Evolutionary conservation across 2,888 invertebrate genomes (phyloP), one percentile per base, ranked within the genome.

Genomic region (Xylota sylvarum): DNA sequence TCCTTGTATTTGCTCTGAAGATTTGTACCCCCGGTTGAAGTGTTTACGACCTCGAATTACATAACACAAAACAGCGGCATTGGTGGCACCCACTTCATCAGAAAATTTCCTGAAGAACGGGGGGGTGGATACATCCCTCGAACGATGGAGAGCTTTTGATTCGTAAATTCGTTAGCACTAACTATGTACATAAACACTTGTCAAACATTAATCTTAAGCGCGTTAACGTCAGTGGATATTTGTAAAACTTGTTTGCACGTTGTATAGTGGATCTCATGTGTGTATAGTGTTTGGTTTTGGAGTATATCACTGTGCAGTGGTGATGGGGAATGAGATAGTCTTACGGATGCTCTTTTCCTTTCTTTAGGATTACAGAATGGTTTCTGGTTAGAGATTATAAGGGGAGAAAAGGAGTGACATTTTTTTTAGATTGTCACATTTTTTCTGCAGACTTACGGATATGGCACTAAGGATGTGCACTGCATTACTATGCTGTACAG

Each of bases 141-240:
- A 46, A 58, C 37, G 56, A 58, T 80, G 58, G 35, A 55, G 43
- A 74, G 67, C 78, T 84, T 79, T 67, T 78, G 73, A 79, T 84
- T 84, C 73, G 58, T 79, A 72, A 73, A 83, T 78, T 84, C 78
- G 32, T 67, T 79, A 60, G 52, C 78, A 55, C 67, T 55, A 79
- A 73, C 72, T 83, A 48, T 56, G 67, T 64, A 78, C 55, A 67
- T 55, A 79, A 79, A 67, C 83, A 84, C 79, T 84, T 84, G 83
- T 84, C 78, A 78, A 60, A 84, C 83, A 73, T 83, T 83, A 83
- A 83, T 84, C 78, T 78, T 79, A 73, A 79, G 73, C 78, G 67
- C 60, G 83, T 84, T 84, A 79, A 79, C 73, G 73, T 78, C 67
- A 32, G 52, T 37, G 67, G 78, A 67, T 83, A 78, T 78, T 79